Base-by-base conservation (phyloP, 1,140 invertebrate genomes). In the Drosophila subobscura region DNA sequence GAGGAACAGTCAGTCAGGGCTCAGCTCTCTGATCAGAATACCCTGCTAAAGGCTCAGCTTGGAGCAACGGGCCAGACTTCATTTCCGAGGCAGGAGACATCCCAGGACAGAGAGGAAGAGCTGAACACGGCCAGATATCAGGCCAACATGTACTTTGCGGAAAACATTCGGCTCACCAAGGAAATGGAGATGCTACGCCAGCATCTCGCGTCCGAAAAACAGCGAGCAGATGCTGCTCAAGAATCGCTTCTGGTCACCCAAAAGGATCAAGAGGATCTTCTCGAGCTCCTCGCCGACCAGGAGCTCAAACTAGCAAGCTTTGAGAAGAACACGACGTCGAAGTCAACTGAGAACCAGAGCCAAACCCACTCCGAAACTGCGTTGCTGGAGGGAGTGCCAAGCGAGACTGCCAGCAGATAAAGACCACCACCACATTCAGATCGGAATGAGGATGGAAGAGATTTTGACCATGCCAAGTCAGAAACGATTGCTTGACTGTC, bases 181-280 rank as follows among this genome's bases (percentile, higher is more conserved):
- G 92, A 93, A 63, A 91, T 91, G 25, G 91, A 92, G 51, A 74
- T 66, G 0, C 37, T 91, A 7, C 89, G 85, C 1, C 73, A 77
- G 23, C 84, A 79, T 60, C 45, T 91, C 6, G 20, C 47, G 3
- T 53, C 75, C 4, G 86, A 91, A 14, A 83, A 57, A 25, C 71
- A 77, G 65, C 54, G 85, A 20, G 60, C 79, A 5, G 77, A 79
- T 25, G 61, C 37, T 4, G 72, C 76, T 0, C 59, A 66, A 16
- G 60, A 72, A 4, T 47, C 97, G 67, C 83, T 97, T 61, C 94
- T 95, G 27, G 94, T 93, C 66, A 89, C 97, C 44, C 95, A 94
- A 86, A 97, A 96, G 89, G 97, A 99, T 90, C 97, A 98, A 91
- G 97, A 98, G 76, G 96, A 98, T 92, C 92, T 98, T 66, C 92